Percentiles rank a stretch among this genome's conserved stretches.
Conservation (phyloP, 2,888 invertebrate genomes). For the Cephonodes hylas region DNA sequence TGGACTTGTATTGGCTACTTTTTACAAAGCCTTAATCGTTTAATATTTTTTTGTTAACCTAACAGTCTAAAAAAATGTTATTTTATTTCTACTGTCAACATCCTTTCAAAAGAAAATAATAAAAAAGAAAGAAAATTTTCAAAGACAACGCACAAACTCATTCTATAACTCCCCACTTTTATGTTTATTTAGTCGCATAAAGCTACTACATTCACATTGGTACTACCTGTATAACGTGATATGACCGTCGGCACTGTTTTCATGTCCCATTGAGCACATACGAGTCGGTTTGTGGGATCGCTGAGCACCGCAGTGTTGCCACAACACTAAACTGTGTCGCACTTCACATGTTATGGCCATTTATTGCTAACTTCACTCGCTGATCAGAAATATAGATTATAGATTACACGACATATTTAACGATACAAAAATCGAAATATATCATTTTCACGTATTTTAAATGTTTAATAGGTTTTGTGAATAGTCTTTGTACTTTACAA, state of each 20-base stretch:
- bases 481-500: too few species aligned
- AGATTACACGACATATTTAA: neutral
- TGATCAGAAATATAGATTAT: neutral
- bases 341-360: conserved; percentile 18
- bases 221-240: neutral
- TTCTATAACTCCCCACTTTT: neutral
- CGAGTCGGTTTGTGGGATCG: neutral
- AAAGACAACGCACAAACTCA: too few species aligned
- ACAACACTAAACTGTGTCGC: neutral
- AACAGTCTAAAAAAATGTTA: too few species aligned
- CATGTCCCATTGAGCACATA: neutral
- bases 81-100: too few species aligned
- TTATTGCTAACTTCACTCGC: conserved; percentile 21
- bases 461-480: too few species aligned
- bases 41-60: too few species aligned
- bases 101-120: too few species aligned
- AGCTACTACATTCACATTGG: neutral
- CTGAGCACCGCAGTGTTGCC: neutral
- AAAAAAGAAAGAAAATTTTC: too few species aligned
- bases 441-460: too few species aligned
- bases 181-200: too few species aligned
- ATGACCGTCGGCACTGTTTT: neutral
- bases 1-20: too few species aligned
- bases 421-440: neutral
- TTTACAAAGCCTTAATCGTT: too few species aligned